Evolutionary conservation across 2,113 vertebrate genomes (phyloP), one percentile per base, ranked within the genome.

Genomic region (Sakesphorus luctuosus): DNA sequence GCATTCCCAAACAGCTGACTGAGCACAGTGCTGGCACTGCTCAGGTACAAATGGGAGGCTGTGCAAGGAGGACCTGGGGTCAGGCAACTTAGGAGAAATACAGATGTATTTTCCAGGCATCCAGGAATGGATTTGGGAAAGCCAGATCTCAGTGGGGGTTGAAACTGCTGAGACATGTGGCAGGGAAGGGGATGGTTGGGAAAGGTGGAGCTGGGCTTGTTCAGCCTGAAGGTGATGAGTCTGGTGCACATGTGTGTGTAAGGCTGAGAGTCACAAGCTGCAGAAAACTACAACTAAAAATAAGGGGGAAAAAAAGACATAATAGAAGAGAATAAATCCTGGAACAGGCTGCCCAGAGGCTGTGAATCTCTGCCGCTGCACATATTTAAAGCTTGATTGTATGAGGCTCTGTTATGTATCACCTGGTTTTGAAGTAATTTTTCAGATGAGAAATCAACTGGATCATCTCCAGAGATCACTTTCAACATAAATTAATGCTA

Each of bases 161-260:
- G 33, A 28, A 35, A 50, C 20, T 23, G 20, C 29, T 35, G 6
- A 71, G 35, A 33, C 43, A 50, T 6, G 13, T 4, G 24, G 61
- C 5, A 31, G 31, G 29, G 38, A 79, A 38, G 2, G 6, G 59
- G 31, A 58, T 13, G 49, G 38, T 49, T 31, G 63, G 55, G 53
- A 53, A 59, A 65, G 68, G 36, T 6, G 19, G 53, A 62, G 10
- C 12, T 78, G 61, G 8, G 18, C 7, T 20, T 59, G 31, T 38
- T 68, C 15, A 69, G 35, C 28, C 17, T 13, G 17, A 65, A 44
- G 21, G 31, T 18, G 17, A 35, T 5, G 4, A 73, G 18, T 4
- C 6, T 38, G 50, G 26, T 26, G 43, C 18, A 33, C 6, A 1
- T 0, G 2, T 1, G 2, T 3, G 2, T 18, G 36, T 18, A 47